Evolutionary conservation across 2,888 invertebrate species (phyloP), one percentile per base, ranked within the genome.

Genomic region (Standfussiana lucernea): DNA sequence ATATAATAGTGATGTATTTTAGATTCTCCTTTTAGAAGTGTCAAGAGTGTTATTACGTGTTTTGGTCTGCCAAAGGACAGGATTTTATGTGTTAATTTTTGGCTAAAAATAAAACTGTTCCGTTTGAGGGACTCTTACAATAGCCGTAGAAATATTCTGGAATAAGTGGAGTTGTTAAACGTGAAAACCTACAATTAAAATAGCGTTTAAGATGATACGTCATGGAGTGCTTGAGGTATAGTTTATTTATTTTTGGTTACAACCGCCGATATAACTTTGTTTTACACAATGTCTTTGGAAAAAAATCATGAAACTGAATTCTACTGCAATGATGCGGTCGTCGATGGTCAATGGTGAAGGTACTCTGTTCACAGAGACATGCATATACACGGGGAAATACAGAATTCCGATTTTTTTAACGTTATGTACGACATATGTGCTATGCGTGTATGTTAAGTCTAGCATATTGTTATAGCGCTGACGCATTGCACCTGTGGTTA

Each of bases 401-500:
- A 32, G 24, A 37, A 6, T 15, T 24, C 32, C 2, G 21, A 40
- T 18, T 68, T 11, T 37, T 37, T 6, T 21, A 42, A 67, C 21
- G 15, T 45, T 37, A n/a, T 28, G 7, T 45, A n/a, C n/a, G n/a
- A n/a, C n/a, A n/a, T n/a, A n/a, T n/a, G n/a, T n/a, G n/a, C n/a
- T n/a, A n/a, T n/a, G n/a, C n/a, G 15, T n/a, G 1, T 21, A 28
- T 37, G 18, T 18, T 1, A 40, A 18, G 7, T 50, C 11, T 18
- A 32, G 69, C 2, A 24, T 28, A 28, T 40, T 40, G 18, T 18
- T 53, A 50, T 21, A 32, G 21, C 10, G 10, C 15, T 56, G 72
- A 21, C 42, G 73, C 56, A 72, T 35, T 56, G 73, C 42, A 42
- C 53, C n/a, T 56, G 56, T 7, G 73, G 73, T 73, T 35, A 21